Percentiles rank a stretch among this genome's conserved stretches.
Evolutionary conservation across 2,113 vertebrate species (phyloP).

Genomic region (Syrmaticus mikado): DNA sequence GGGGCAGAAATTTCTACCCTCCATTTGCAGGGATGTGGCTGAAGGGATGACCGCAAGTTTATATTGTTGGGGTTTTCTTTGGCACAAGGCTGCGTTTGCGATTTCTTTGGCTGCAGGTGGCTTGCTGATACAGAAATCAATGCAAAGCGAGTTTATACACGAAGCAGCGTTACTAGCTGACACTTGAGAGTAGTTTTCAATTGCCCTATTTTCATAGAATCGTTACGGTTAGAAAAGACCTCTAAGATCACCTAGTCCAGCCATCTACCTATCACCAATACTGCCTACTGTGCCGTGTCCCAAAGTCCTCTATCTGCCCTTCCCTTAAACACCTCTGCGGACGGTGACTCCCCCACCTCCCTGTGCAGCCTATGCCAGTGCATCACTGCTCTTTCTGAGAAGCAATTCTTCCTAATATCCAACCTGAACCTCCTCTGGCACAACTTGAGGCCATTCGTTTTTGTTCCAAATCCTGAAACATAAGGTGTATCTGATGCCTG

Average conservation of each 20-base stretch:
- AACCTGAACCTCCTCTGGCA: too few species aligned
- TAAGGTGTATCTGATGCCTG: not conserved
- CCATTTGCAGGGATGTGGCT: not conserved
- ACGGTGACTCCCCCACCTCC: too few species aligned
- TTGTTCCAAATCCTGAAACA: not conserved
- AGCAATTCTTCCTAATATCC: too few species aligned
- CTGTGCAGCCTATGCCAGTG: too few species aligned
- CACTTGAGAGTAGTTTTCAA: not conserved
- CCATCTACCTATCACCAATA: too few species aligned
- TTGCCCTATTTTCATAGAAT: not conserved
- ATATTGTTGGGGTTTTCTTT: not conserved
- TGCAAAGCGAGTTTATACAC: not conserved
- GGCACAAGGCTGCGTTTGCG: not conserved
- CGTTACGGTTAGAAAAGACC: too few species aligned
- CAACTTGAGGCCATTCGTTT: too few species aligned
- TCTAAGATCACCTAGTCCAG: too few species aligned
- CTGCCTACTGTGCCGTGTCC: too few species aligned
- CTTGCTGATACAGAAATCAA: conserved; percentile 21
- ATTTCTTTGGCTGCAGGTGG: not conserved
- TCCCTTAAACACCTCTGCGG: too few species aligned
- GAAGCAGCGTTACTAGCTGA: not conserved
- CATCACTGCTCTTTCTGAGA: too few species aligned
- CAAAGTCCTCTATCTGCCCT: too few species aligned
- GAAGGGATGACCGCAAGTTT: not conserved
- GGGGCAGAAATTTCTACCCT: not conserved